Base-by-base conservation (phyloP, 2,797 vertebrate species). In the Enteromius anoplus region DNA sequence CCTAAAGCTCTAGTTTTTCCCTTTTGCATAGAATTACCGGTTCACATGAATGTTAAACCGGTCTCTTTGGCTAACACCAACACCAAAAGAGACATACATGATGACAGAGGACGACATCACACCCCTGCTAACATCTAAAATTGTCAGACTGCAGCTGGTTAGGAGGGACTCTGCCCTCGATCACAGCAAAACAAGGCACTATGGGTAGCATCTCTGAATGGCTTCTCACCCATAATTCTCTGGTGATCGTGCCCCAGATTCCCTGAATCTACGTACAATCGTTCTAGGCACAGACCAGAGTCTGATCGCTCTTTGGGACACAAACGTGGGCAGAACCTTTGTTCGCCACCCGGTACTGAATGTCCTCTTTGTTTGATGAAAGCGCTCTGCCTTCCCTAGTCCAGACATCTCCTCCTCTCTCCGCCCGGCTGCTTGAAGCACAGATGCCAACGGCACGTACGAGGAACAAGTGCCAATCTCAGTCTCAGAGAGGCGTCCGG, bases 401-500 rank as follows among this genome's bases (percentile, higher is more conserved):
- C 90, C 91, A 86, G 88, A 84, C 85, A 88, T 87, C 89, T 87
- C 90, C 70, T 49, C 82, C 87, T 83, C 70, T 80, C 85, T 75
- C 83, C 87, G 80, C 72, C 84, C 82, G 62, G 79, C 82, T 87
- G 86, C 85, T 81, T 1, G 68, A 55, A 86, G 90, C 23, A 49
- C 86, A 82, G 80, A 77, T 29, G 73, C 89, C 88, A 90, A 42
- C 84, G 82, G 77, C 90, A 88, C 89, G 84, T 49, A 81, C 71
- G 75, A 42, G 84, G 88, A 87, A 88, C 88, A 75, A 73, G 83
- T 73, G 71, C 87, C 89, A 72, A 86, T 89, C 84, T 87, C 86
- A 75, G 87, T 88, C 83, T 87, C 86, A 86, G 90, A 92, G 89
- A 93, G 86, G 87, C 87, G 85, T 91, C 92, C 88, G 73, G 89